phyloP scores from a whole-genome alignment of 1,140 invertebrate genomes.

The Halictus rubicundus region DNA sequence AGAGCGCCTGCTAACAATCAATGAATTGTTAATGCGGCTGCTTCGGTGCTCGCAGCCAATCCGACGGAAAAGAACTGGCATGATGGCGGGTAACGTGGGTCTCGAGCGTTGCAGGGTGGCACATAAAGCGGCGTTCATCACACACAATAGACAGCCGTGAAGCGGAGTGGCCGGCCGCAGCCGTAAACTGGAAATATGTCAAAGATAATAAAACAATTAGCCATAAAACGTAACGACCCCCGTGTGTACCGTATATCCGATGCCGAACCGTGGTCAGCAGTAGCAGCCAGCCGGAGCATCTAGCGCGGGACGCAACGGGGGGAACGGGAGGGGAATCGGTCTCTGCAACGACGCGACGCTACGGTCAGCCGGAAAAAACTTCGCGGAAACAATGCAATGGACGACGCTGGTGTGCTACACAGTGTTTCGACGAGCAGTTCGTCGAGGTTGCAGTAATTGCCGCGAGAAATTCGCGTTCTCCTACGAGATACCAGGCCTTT shows the following conservation, averaged over 20 bases:
- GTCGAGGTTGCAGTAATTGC: slow-evolving; percentile 4
- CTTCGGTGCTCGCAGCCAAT: neutral
- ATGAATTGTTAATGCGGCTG: neutral
- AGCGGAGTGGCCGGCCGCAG: slow-evolving; percentile 73
- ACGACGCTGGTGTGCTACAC: neutral
- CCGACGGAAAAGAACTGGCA: slow-evolving; percentile 30
- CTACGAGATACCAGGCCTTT: neutral
- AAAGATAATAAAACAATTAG: slow-evolving; percentile 82
- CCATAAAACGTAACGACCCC: slow-evolving; percentile 81
- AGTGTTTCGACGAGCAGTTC: neutral
- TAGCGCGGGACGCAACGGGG: slow-evolving; percentile 37
- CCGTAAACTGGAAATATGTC: slow-evolving; percentile 81
- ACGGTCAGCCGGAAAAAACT: slow-evolving; percentile 63
- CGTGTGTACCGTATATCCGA: slow-evolving; percentile 74
- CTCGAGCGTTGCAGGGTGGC: slow-evolving; percentile 41
- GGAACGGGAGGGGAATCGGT: slow-evolving; percentile 30
- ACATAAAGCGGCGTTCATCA: slow-evolving; percentile 73
- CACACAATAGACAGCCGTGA: slow-evolving; percentile 79
- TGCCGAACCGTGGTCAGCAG: slow-evolving; percentile 57
- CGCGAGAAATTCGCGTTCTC: neutral
- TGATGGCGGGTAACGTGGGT: slow-evolving; percentile 21
- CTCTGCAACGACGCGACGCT: slow-evolving; percentile 46
- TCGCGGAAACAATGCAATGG: slow-evolving; percentile 61
- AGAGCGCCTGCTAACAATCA: neutral
- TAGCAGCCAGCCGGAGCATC: neutral